Base-by-base conservation (phyloP, 2,113 vertebrate genomes). In the Origma solitaria region DNA sequence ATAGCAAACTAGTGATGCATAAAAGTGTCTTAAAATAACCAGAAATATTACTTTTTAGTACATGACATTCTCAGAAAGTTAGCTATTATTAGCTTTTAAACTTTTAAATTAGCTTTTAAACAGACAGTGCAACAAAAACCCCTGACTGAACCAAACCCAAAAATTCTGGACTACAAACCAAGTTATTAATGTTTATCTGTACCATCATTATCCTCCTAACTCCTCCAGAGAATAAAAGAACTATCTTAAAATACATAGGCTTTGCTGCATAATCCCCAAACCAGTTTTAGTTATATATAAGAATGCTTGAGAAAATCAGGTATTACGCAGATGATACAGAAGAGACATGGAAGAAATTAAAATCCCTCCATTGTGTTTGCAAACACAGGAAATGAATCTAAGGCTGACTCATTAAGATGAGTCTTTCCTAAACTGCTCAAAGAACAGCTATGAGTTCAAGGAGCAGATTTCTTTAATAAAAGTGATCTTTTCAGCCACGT, bases 341-440 rank as follows among this genome's bases (percentile, higher is more conserved):
- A 90, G 54, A 86, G 68, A 60, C n/a, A 75, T 92, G 93, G 90
- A 94, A 96, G 82, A 86, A 93, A 95, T 96, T 81, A 94, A 73
- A 95, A 92, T 35, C 18, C 27, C 12, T 92, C 47, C 57, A 47
- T 11, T 92, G 85, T 95, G 79, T 93, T 90, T 92, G 85, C 82
- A 94, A 93, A 95, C 69, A 96, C 82, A 96, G 94, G 95, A 95
- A 96, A 92, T 75, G 31, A 94, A 92, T 83, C 71, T 71, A 94
- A 92, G 88, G 92, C 80, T 95, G 88, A 95, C 88, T 96, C 93
- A 96, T 78, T 90, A 86, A 57, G 61, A 91, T 14, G 9, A 94
- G 42, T 61, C 28, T 84, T 88, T 72, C 53, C 80, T 84, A 53
- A 94, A 90, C 31, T 68, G 11, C 64, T 88, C 58, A 47, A 87